These are phyloP conservation scores for Anadara kagoshimensis DNA, from an alignment of 1,140 invertebrate genomes.

Conservation along the genomic window DNA sequence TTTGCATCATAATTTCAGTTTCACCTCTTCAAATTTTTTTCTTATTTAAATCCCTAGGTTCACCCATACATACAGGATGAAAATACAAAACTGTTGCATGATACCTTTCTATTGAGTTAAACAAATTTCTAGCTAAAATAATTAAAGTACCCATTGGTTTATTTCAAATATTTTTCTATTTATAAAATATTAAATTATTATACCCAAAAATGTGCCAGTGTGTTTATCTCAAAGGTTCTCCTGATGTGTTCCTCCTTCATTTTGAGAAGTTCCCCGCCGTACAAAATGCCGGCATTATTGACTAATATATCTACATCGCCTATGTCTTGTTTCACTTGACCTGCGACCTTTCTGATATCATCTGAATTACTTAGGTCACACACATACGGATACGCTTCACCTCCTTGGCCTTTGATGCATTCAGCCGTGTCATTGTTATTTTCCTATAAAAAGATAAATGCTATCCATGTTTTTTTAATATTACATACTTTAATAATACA, in stretches of 20 bases:
- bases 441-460: constrained; percentile 73
- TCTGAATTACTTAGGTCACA: constrained; percentile 67
- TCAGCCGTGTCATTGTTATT: constrained; percentile 76
- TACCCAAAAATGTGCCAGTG: constrained; percentile 81
- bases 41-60: too few relatives aligned
- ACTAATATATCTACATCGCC: constrained; percentile 91
- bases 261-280: constrained; percentile 86
- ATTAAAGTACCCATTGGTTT: too few relatives aligned
- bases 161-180: too few relatives aligned
- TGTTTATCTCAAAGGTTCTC: constrained; percentile 80
- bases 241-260: constrained; percentile 83
- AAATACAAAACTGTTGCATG: too few relatives aligned
- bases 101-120: too few relatives aligned
- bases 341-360: constrained; percentile 48
- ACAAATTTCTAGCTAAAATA: too few relatives aligned
- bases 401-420: constrained; percentile 54
- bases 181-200: constrained; percentile 17
- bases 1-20: too few relatives aligned
- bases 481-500: neutral
- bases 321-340: constrained; percentile 80
- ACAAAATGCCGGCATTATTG: constrained; percentile 95
- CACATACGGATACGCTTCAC: constrained; percentile 49
- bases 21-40: too few relatives aligned
- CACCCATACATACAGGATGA: too few relatives aligned
- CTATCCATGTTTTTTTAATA: neutral